phyloP scores from a whole-genome alignment of 2,888 invertebrate genomes.

The Aspidapion aeneum region DNA sequence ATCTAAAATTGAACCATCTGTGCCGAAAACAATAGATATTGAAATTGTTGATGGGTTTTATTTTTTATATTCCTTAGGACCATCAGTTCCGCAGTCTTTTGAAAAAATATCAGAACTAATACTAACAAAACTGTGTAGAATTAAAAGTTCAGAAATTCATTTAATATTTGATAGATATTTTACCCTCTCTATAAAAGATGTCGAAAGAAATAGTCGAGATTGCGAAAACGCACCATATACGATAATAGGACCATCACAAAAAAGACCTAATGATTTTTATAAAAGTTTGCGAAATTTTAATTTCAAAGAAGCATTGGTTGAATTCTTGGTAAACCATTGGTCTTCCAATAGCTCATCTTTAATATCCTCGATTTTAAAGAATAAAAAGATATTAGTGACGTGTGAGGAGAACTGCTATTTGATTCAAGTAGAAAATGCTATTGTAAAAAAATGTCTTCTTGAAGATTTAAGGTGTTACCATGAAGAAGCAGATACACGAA shows the following conservation, averaged over 20 bases:
- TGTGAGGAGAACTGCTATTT: slow-evolving; percentile 19
- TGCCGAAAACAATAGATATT: slow-evolving; percentile 9
- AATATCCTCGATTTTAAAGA: slow-evolving; percentile 25
- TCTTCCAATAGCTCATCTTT: slow-evolving; percentile 27
- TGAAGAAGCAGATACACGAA: slow-evolving; percentile 25
- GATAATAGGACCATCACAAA: slow-evolving; percentile 22
- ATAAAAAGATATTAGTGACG: slow-evolving; percentile 28
- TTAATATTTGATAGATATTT: slow-evolving; percentile 30
- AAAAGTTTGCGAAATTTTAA: slow-evolving; percentile 20
- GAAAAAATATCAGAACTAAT: slow-evolving; percentile 31
- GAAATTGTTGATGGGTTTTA: slow-evolving; percentile 22
- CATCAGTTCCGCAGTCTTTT: slow-evolving; percentile 25
- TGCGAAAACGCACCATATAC: slow-evolving; percentile 15
- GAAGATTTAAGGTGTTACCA: slow-evolving; percentile 19
- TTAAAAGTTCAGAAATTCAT: slow-evolving; percentile 16
- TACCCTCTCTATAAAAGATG: slow-evolving; percentile 31
- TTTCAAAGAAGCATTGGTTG: slow-evolving; percentile 31
- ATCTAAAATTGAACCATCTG: slow-evolving; percentile 9
- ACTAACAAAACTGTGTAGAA: slow-evolving; percentile 25
- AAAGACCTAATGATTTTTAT: slow-evolving; percentile 16
- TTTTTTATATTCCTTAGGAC: slow-evolving; percentile 4
- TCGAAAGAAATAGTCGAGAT: slow-evolving; percentile 26
- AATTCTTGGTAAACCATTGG: slow-evolving; percentile 35
- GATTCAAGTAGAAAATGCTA: slow-evolving; percentile 29
- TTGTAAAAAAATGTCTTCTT: slow-evolving; percentile 16